These are phyloP conservation scores for Nomada fucata DNA, from an alignment of 2,888 invertebrate species.

Conservation along the genomic window DNA sequence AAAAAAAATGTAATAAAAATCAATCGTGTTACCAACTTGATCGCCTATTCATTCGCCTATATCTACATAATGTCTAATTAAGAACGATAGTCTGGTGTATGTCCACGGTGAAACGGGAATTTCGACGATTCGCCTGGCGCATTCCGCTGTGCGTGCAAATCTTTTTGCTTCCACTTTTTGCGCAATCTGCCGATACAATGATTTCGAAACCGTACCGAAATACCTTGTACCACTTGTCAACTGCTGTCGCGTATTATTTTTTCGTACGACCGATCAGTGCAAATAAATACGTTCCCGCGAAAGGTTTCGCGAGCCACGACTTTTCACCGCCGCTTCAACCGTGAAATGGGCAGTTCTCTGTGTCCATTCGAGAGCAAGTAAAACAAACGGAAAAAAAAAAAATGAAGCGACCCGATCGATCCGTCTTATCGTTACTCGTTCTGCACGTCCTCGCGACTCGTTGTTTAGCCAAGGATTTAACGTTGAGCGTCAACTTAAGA, in stretches of 20 bases:
- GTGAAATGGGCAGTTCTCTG: constrained; percentile 29
- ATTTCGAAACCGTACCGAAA: constrained; percentile 53
- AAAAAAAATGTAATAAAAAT: constrained; percentile 81
- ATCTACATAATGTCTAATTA: background rate
- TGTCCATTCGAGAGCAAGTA: background rate
- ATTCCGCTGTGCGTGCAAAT: constrained; percentile 59
- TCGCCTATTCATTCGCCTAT: constrained; percentile 41
- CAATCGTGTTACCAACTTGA: constrained; percentile 81
- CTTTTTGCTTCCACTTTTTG: constrained; percentile 27
- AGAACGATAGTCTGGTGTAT: background rate
- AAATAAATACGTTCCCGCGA: constrained; percentile 29
- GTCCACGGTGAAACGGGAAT: constrained; percentile 4
- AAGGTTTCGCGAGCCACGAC: background rate
- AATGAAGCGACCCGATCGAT: constrained; percentile 38
- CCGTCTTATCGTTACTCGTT: constrained; percentile 18
- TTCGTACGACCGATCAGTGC: constrained; percentile 52
- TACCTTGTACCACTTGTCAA: constrained; percentile 14
- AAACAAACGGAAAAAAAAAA: constrained; percentile 9
- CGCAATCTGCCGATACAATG: constrained; percentile 32
- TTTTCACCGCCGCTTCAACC: background rate
- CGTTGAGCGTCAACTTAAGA: constrained; percentile 87
- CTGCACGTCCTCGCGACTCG: constrained; percentile 41
- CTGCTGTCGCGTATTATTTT: constrained; percentile 31
- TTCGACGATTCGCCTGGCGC: background rate
- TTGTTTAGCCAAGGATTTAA: constrained; percentile 84